Evolutionary conservation across 2,797 vertebrate genomes (phyloP).

Genomic region (Coilia nasus): DNA sequence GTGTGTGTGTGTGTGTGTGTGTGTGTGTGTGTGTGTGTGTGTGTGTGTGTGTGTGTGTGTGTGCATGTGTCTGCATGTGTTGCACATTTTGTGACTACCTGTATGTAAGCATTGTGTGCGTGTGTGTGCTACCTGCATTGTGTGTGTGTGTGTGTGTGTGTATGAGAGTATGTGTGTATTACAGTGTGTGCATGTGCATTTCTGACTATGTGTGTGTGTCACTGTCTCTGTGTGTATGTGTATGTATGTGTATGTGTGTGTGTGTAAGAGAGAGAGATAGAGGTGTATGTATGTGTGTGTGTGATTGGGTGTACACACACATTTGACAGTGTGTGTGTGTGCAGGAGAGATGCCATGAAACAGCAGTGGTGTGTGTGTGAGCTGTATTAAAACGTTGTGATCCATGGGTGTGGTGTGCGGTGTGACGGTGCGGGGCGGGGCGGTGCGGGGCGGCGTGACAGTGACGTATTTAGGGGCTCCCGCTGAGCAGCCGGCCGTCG

Average conservation of each 20-base stretch:
- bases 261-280: too few relatives aligned
- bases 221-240: too few relatives aligned
- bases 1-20: conserved; percentile 7
- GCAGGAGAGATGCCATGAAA: neutral
- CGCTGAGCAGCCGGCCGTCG: conserved; percentile 70
- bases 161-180: too few relatives aligned
- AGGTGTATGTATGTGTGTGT: neutral
- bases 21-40: neutral
- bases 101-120: too few relatives aligned
- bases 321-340: neutral
- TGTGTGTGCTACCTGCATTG: too few relatives aligned
- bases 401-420: conserved; percentile 68
- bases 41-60: neutral
- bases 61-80: too few relatives aligned
- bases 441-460: conserved; percentile 54
- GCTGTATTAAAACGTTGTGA: conserved; percentile 76
- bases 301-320: neutral
- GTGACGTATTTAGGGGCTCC: conserved; percentile 76
- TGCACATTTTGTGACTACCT: too few relatives aligned
- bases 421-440: conserved; percentile 29
- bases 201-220: too few relatives aligned
- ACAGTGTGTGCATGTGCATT: too few relatives aligned
- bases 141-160: too few relatives aligned
- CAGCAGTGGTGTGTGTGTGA: conserved; percentile 20
- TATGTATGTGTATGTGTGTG: too few relatives aligned